Conservation (phyloP, 2,113 vertebrate species). For the Brachyhypopomus occidentalis region DNA sequence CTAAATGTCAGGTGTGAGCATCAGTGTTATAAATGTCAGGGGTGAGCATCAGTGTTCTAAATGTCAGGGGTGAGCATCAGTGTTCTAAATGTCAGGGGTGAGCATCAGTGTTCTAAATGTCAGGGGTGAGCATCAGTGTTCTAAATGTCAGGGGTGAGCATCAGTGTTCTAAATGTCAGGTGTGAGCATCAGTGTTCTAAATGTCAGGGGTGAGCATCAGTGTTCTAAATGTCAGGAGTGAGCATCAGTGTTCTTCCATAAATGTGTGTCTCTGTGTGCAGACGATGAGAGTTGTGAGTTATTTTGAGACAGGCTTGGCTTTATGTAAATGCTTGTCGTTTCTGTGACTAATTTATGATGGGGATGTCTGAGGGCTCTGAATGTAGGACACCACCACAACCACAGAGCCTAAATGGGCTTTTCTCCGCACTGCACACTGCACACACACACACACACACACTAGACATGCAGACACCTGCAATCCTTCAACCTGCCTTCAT, state of each 20-base stretch:
- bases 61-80: no score
- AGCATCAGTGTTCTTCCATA: background rate
- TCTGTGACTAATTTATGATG: conserved; percentile 68
- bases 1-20: no score
- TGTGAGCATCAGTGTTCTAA: no score
- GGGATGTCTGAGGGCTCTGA: conserved; percentile 45
- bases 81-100: no score
- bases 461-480: background rate
- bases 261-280: background rate
- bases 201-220: no score
- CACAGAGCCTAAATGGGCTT: conserved; percentile 51
- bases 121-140: no score
- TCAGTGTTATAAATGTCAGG: no score
- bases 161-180: no score
- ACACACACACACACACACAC: conserved; percentile 14
- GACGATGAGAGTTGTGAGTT: conserved; percentile 35
- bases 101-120: no score
- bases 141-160: no score
- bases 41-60: no score
- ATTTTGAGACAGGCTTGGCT: conserved; percentile 60
- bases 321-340: conserved; percentile 70
- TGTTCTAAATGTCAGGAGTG: background rate
- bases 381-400: conserved; percentile 51
- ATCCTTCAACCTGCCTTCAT: background rate
- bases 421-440: no score